A percentile compares a stretch with the other conserved stretches of the same genome.
Evolutionary conservation across 1,140 invertebrate genomes (phyloP).

Genomic region (Cotesia vestalis): DNA sequence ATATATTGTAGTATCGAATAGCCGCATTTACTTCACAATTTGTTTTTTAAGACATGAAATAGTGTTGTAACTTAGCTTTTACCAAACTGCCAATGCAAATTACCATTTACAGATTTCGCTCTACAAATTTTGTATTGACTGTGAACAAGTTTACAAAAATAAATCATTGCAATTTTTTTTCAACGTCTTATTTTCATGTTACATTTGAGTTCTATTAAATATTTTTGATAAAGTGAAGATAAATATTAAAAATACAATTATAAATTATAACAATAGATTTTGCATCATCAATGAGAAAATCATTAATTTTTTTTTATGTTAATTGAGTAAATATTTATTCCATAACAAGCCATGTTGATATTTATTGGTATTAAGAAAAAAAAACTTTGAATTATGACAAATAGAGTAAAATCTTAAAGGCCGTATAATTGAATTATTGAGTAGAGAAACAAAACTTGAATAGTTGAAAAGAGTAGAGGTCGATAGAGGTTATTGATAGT

Average conservation of each 20-base stretch:
- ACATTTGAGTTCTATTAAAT: not conserved
- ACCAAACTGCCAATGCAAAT: not conserved
- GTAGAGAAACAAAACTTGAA: conserved; percentile 12
- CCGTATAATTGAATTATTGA: conserved; percentile 18
- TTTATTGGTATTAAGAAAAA: no score
- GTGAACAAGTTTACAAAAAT: conserved; percentile 32
- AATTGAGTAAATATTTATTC: no score
- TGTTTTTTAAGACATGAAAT: conserved; percentile 29
- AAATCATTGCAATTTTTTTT: conserved; percentile 30
- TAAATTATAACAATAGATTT: no score
- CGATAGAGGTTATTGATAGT: conserved; percentile 26
- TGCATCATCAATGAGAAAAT: no score
- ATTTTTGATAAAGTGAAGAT: not conserved
- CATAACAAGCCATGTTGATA: no score
- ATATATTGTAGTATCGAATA: conserved; percentile 25
- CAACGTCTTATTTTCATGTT: not conserved
- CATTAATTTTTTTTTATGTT: no score
- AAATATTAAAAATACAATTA: no score
- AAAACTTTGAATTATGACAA: not conserved
- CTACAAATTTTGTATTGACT: not conserved
- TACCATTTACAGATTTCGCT: conserved; percentile 19
- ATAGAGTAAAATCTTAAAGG: conserved; percentile 1
- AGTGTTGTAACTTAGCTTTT: conserved; percentile 14
- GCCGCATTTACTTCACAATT: conserved; percentile 31
- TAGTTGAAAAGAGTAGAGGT: conserved; percentile 22